Conservation (phyloP, 2,888 invertebrate genomes). For the Cataglyphis rosenhaueri region DNA sequence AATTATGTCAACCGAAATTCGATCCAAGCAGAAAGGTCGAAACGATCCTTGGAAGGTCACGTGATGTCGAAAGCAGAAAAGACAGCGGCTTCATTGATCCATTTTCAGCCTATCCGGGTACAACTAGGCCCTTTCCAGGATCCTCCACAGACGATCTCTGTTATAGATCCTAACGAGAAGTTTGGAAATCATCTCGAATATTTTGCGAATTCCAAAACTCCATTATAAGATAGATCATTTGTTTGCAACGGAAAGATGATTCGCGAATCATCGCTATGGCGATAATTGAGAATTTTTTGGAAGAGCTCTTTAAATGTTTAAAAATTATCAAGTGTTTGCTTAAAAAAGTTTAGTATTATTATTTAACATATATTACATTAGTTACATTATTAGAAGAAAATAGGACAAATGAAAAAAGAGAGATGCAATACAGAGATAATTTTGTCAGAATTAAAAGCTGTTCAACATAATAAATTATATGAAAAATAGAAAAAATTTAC, state of each 20-base stretch:
- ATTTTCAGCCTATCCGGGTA: slow-evolving; percentile 57
- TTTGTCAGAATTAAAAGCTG: neutral
- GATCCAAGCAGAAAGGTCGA: slow-evolving; percentile 8
- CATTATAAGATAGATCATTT: neutral
- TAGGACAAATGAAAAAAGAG: neutral
- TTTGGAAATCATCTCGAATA: slow-evolving; percentile 23
- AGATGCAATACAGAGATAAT: neutral
- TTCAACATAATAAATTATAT: slow-evolving; percentile 5
- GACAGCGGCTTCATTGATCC: slow-evolving; percentile 67
- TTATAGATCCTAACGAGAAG: slow-evolving; percentile 23
- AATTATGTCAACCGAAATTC: neutral
- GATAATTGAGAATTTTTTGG: neutral
- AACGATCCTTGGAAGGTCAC: slow-evolving; percentile 42
- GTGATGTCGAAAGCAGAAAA: slow-evolving; percentile 50
- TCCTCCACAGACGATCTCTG: slow-evolving; percentile 45
- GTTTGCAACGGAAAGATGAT: neutral
- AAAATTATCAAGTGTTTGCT: neutral
- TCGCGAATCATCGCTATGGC: too few species aligned
- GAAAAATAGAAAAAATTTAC: neutral
- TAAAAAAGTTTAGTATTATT: neutral
- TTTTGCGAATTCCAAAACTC: neutral
- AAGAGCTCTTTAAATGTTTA: neutral
- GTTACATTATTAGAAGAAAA: neutral
- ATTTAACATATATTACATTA: neutral
- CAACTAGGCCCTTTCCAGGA: slow-evolving; percentile 54